Conservation (phyloP, 1,140 invertebrate genomes). For the Hylaeus volcanicus region DNA sequence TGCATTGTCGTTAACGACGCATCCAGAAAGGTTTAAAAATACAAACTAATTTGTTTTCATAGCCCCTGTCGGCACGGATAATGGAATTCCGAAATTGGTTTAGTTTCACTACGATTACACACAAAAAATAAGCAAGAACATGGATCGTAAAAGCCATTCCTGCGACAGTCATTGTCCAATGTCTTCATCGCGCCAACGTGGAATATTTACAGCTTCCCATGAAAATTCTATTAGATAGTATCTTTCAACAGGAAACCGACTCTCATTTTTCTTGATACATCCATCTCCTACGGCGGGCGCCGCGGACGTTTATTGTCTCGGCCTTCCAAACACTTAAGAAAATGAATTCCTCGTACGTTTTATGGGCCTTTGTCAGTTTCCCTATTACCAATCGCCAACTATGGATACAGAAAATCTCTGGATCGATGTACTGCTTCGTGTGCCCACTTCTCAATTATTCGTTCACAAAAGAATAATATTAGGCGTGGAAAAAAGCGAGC, state of each 20-base stretch:
- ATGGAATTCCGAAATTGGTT: slow-evolving; percentile 14
- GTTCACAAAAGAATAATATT: too few relatives aligned
- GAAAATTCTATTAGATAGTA: slow-evolving; percentile 33
- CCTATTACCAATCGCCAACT: neutral
- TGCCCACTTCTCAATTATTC: neutral
- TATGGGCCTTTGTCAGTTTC: neutral
- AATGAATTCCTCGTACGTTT: neutral
- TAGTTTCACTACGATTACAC: neutral
- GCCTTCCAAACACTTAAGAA: neutral
- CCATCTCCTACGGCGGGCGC: neutral
- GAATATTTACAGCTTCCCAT: slow-evolving; percentile 36
- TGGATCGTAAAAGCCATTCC: slow-evolving; percentile 27
- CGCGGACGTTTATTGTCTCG: neutral
- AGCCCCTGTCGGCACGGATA: neutral
- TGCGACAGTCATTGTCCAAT: slow-evolving; percentile 36
- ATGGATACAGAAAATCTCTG: neutral
- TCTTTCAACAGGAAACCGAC: slow-evolving; percentile 1
- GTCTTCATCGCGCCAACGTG: slow-evolving; percentile 15
- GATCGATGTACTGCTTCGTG: neutral
- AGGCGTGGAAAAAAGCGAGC: too few relatives aligned
- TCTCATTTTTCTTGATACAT: neutral
- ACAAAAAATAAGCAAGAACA: slow-evolving; percentile 3
- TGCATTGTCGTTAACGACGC: slow-evolving; percentile 4
- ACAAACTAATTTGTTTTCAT: slow-evolving; percentile 12
- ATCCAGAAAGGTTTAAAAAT: neutral